These are phyloP conservation scores for Cheilosia pagana DNA, from an alignment of 2,888 invertebrate species.

Conservation along the genomic window DNA sequence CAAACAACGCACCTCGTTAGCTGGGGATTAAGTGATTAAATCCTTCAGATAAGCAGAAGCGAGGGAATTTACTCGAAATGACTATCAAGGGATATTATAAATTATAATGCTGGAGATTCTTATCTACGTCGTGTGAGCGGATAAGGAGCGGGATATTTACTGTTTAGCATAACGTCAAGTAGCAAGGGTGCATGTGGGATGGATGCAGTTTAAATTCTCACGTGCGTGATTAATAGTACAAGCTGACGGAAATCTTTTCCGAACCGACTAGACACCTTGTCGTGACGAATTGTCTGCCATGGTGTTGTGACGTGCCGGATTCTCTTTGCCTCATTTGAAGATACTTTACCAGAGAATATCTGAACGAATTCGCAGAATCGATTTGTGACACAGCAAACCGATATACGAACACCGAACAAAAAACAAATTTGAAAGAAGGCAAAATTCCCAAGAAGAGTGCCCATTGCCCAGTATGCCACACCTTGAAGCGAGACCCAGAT, in stretches of 20 bases:
- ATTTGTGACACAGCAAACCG: conserved; percentile 63
- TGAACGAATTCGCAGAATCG: conserved; percentile 43
- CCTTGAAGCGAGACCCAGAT: conserved; percentile 58
- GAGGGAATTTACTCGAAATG: no score
- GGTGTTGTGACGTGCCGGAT: conserved; percentile 51
- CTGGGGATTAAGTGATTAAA: conserved; percentile 57
- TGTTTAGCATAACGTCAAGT: background rate
- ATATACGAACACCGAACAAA: conserved; percentile 5
- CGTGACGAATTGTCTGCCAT: conserved; percentile 72
- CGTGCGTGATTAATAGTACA: no score
- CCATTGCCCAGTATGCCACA: conserved; percentile 63
- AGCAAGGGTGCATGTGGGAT: background rate
- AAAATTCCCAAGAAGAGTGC: conserved; percentile 26
- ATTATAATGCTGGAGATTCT: background rate
- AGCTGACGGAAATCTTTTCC: no score
- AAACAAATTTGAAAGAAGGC: conserved; percentile 1
- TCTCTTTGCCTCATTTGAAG: conserved; percentile 62
- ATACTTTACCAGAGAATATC: conserved; percentile 25
- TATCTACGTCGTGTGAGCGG: no score
- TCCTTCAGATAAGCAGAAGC: conserved; percentile 22
- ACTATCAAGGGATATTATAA: background rate
- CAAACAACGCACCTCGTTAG: conserved; percentile 61
- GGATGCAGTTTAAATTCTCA: background rate
- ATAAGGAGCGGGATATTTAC: background rate
- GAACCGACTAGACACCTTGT: conserved; percentile 59